These are phyloP conservation scores for Steinernema hermaphroditum DNA, from an alignment of 2,888 invertebrate species.

Conservation along the genomic window DNA sequence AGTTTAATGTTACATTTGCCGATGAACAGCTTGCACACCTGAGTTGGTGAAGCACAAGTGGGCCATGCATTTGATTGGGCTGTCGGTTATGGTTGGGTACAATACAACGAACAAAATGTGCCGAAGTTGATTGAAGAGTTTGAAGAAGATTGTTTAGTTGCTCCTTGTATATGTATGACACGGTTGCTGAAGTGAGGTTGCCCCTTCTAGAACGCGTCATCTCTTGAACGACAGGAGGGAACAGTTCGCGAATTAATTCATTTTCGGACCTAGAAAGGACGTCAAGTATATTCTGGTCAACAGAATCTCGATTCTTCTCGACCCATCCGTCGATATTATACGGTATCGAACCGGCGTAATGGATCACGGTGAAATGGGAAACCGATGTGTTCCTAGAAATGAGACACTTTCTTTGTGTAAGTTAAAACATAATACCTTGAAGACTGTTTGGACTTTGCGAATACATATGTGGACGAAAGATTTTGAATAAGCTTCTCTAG, in stretches of 20 bases:
- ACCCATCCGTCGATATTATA: slow-evolving; percentile 70
- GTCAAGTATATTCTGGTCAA: slow-evolving; percentile 68
- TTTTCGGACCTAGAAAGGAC: slow-evolving; percentile 55
- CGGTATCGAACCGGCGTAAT: slow-evolving; percentile 69
- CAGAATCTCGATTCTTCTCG: slow-evolving; percentile 68
- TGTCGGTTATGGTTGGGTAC: slow-evolving; percentile 66
- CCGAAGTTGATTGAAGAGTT: slow-evolving; percentile 59
- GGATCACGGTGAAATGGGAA: slow-evolving; percentile 60
- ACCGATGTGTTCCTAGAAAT: slow-evolving; percentile 42
- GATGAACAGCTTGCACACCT: too few relatives aligned
- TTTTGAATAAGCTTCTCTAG: slow-evolving; percentile 58
- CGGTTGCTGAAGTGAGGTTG: slow-evolving; percentile 42
- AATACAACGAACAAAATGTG: slow-evolving; percentile 67
- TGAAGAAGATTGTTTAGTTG: slow-evolving; percentile 61
- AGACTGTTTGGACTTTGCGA: slow-evolving; percentile 64
- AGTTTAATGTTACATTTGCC: too few relatives aligned
- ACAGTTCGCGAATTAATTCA: slow-evolving; percentile 51
- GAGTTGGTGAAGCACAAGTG: slow-evolving; percentile 60
- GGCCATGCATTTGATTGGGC: slow-evolving; percentile 57
- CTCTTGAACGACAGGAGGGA: slow-evolving; percentile 42
- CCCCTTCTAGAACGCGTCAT: slow-evolving; percentile 40
- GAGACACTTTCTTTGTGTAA: not conserved
- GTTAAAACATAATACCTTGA: slow-evolving; percentile 54
- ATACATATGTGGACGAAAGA: slow-evolving; percentile 41
- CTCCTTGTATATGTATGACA: slow-evolving; percentile 53